phyloP scores from a whole-genome alignment of 2,113 vertebrate genomes.

The Nematolebias whitei region DNA sequence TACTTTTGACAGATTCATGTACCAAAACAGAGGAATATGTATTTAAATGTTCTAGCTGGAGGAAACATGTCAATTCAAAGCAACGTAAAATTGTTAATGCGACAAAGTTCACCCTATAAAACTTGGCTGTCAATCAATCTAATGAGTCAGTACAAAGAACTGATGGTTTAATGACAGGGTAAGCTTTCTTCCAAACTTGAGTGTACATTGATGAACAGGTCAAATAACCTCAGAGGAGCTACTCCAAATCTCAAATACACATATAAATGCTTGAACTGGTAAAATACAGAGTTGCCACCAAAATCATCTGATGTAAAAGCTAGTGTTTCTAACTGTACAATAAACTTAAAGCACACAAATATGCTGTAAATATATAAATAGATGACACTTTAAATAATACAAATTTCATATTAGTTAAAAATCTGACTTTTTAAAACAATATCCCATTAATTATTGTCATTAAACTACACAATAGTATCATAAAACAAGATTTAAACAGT shows the following conservation, averaged over 20 bases:
- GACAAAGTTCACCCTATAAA: slow-evolving; percentile 53
- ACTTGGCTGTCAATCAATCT: slow-evolving; percentile 48
- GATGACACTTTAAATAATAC: slow-evolving; percentile 26
- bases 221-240: slow-evolving; percentile 29
- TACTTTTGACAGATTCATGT: slow-evolving; percentile 99
- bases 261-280: slow-evolving; percentile 23
- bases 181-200: slow-evolving; percentile 27
- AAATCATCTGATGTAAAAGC: slow-evolving; percentile 42
- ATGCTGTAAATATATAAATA: slow-evolving; percentile 25
- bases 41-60: slow-evolving; percentile 85
- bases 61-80: slow-evolving; percentile 59
- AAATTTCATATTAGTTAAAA: slow-evolving; percentile 19
- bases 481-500: slow-evolving; percentile 25
- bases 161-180: slow-evolving; percentile 16
- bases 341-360: slow-evolving; percentile 12
- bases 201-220: slow-evolving; percentile 28
- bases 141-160: slow-evolving; percentile 40
- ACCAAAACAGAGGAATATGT: slow-evolving; percentile 95
- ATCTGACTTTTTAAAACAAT: slow-evolving; percentile 10
- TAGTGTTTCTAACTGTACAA: slow-evolving; percentile 6
- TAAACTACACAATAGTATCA: slow-evolving; percentile 19
- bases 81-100: slow-evolving; percentile 51
- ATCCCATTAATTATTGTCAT: background rate
- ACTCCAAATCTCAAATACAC: slow-evolving; percentile 15
- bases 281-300: slow-evolving; percentile 42